A percentile compares a stretch with the other conserved stretches of the same genome.
These are phyloP conservation scores for Callaeas wilsoni DNA, from an alignment of 2,113 vertebrate species.

Conservation along the genomic window DNA sequence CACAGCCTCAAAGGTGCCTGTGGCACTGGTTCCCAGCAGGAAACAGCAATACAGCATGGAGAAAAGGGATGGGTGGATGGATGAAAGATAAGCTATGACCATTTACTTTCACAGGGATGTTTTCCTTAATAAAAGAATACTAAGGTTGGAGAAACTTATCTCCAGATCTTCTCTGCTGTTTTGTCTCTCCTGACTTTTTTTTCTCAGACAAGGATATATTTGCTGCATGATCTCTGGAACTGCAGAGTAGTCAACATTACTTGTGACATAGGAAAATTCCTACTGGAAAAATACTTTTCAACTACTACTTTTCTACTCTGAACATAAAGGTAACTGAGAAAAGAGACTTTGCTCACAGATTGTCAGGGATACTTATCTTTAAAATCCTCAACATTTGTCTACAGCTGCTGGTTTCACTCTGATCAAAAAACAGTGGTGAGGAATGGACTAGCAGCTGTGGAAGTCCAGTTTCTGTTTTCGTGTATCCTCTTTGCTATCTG, in stretches of 20 bases:
- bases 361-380: background rate
- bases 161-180: background rate
- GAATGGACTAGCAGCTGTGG: background rate
- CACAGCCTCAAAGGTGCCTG: background rate
- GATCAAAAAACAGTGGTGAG: background rate
- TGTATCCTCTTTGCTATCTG: background rate
- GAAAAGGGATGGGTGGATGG: background rate
- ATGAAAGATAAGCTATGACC: background rate
- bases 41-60: background rate
- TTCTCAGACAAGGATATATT: background rate
- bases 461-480: background rate
- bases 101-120: background rate
- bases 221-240: background rate
- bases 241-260: background rate
- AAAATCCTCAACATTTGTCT: conserved; percentile 9
- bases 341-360: background rate
- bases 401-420: background rate
- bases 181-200: background rate
- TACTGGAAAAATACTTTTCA: background rate
- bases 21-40: background rate
- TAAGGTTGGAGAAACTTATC: background rate
- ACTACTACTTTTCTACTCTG: background rate
- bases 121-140: background rate
- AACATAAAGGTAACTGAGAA: background rate
- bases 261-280: background rate